Percentiles rank a stretch among this genome's conserved stretches.
These are phyloP conservation scores for Engraulis encrasicolus DNA, from an alignment of 2,113 vertebrate genomes.

Conservation along the genomic window DNA sequence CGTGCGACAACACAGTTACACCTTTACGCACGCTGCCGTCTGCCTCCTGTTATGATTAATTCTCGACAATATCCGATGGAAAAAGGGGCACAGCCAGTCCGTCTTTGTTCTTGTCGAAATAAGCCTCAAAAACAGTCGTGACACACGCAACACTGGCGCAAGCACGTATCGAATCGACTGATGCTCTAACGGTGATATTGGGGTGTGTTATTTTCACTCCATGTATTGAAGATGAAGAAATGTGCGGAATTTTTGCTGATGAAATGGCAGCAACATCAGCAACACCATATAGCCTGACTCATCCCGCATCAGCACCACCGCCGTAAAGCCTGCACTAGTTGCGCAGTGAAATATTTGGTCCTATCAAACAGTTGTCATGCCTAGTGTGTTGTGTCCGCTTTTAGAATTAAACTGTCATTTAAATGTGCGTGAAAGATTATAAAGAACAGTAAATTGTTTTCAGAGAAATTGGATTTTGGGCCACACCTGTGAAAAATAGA, in stretches of 20 bases:
- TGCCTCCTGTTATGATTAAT: neutral
- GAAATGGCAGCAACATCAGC: slow-evolving; percentile 86
- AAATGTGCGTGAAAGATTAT: neutral
- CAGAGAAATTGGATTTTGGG: neutral
- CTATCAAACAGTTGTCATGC: neutral
- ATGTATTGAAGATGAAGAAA: slow-evolving; percentile 53
- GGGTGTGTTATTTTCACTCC: slow-evolving; percentile 23
- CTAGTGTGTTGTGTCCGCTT: neutral
- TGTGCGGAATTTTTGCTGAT: slow-evolving; percentile 70
- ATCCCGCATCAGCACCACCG: slow-evolving; percentile 85
- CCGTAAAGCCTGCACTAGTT: slow-evolving; percentile 74
- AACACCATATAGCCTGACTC: slow-evolving; percentile 90
- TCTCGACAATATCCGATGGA: neutral
- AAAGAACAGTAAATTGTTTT: neutral
- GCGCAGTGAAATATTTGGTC: slow-evolving; percentile 46
- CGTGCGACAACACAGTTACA: neutral
- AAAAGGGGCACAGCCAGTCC: slow-evolving; percentile 10
- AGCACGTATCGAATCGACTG: neutral
- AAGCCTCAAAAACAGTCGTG: neutral
- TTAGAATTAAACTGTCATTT: neutral
- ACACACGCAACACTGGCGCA: neutral
- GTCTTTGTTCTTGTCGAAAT: slow-evolving; percentile 17
- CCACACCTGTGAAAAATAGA: neutral
- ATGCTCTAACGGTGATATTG: neutral
- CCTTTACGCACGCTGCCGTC: neutral